Evolutionary conservation across 1,140 invertebrate genomes (phyloP), one percentile per base, ranked within the genome.

Genomic region (Tyrophagus putrescentiae): DNA sequence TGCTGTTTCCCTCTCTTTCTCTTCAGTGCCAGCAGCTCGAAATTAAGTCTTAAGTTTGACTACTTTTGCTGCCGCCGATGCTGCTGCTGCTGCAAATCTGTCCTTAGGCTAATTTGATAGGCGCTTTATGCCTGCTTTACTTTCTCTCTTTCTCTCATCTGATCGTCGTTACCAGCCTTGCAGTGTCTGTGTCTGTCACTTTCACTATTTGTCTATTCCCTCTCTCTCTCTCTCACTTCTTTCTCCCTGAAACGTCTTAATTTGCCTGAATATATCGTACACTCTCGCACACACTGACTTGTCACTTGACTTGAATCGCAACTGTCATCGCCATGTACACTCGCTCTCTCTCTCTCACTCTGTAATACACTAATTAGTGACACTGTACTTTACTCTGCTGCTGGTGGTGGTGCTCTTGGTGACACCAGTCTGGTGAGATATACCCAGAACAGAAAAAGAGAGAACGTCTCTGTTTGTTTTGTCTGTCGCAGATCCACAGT

Each of bases 31-130:
- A 13, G 45, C 7, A 48, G 45, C 45, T 7, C 45, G 7, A 48
- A 48, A 48, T 48, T 48, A 48, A 48, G 45, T 48, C 45, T 48
- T 48, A 48, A 48, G 45, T 48, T 48, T 48, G n/a, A n/a, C n/a
- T n/a, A n/a, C n/a, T n/a, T n/a, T n/a, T n/a, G n/a, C n/a, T n/a
- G n/a, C n/a, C n/a, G n/a, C n/a, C n/a, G n/a, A n/a, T n/a, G n/a
- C n/a, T n/a, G n/a, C n/a, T n/a, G n/a, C n/a, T n/a, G 21, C 45
- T 48, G 45, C 45, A 48, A 48, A 48, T 48, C 45, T 48, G 45
- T 48, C 45, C 45, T 48, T 48, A 48, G 45, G 45, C 45, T 48
- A 48, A 48, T 48, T 48, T 48, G 45, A 48, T 48, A 6, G n/a
- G n/a, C n/a, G 45, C 45, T 7, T 48, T 48, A 48, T 48, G 45